Base-by-base conservation (phyloP, 2,797 vertebrate genomes). In the Pelobates cultripes region DNA sequence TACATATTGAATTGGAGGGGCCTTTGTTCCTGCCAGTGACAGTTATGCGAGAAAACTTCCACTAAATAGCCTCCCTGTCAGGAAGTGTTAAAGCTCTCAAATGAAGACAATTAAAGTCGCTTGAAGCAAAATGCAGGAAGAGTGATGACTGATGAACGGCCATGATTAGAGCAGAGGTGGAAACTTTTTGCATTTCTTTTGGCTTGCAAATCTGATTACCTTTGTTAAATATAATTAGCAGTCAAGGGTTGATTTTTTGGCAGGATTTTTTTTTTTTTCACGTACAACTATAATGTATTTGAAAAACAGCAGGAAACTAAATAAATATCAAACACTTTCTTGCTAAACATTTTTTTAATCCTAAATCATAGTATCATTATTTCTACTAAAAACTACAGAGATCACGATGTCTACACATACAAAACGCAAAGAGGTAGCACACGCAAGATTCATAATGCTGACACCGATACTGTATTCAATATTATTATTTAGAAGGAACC, bases 51-150 rank as follows among this genome's bases (percentile, higher is more conserved):
- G 94, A 95, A 94, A 94, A 94, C 95, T 95, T 93, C 87, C 92
- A 91, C 88, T 94, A 95, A 97, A 96, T 93, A 94, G 95, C 93
- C 95, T 94, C 93, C 95, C 94, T 93, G 94, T 94, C 94, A 95
- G 95, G 95, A 96, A 96, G 95, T 95, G 96, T 96, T 96, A 96
- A 96, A 96, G 93, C 94, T 93, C 94, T 94, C 93, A 94, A 97
- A 97, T 91, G 93, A 88, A 84, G 93, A 97, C 95, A 96, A 96
- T 97, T 96, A 95, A 92, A 94, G 93, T 91, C 93, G 90, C 91
- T 69, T 74, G 88, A 64, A 93, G 92, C 93, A 95, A 93, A 95
- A 95, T 89, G 92, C 93, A 92, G 90, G 92, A 96, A 92, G 90
- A 93, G 86, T 88, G 90, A 94, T 91, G 94, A 91, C 91, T 94